phyloP scores from a whole-genome alignment of 2,888 invertebrate species.

The Scaptomyza flava region DNA sequence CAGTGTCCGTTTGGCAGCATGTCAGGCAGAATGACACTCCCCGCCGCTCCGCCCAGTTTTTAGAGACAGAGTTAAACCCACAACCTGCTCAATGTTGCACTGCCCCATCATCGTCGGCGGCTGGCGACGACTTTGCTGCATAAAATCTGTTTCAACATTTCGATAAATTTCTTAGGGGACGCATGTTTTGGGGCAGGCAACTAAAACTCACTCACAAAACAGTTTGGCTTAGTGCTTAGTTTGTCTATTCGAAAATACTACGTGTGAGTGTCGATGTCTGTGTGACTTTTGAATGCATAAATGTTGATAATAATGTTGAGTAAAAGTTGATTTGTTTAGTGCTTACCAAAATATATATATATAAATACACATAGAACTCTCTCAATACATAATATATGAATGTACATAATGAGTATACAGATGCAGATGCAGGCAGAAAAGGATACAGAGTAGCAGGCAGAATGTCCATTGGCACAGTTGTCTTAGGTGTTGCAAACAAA shows the following conservation, averaged over 20 bases:
- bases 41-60: slow-evolving; percentile 36
- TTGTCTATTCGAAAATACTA: slow-evolving; percentile 10
- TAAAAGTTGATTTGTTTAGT: slow-evolving; percentile 80
- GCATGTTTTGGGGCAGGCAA: slow-evolving; percentile 51
- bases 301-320: slow-evolving; percentile 81
- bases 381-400: slow-evolving; percentile 56
- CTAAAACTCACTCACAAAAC: slow-evolving; percentile 8
- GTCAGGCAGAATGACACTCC: slow-evolving; percentile 43
- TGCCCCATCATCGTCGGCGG: slow-evolving; percentile 49
- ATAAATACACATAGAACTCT: slow-evolving; percentile 38
- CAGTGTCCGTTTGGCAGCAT: slow-evolving; percentile 54
- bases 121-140: slow-evolving; percentile 70
- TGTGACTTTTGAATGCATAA: slow-evolving; percentile 79
- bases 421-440: slow-evolving; percentile 46
- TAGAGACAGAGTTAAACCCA: slow-evolving; percentile 40
- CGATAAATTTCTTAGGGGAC: slow-evolving; percentile 76
- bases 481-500: neutral
- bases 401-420: slow-evolving; percentile 72
- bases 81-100: slow-evolving; percentile 53
- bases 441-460: slow-evolving; percentile 2
- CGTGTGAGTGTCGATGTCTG: slow-evolving; percentile 31
- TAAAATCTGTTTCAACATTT: slow-evolving; percentile 81
- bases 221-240: slow-evolving; percentile 60
- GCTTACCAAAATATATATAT: slow-evolving; percentile 43
- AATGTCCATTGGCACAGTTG: slow-evolving; percentile 31